A percentile compares a stretch with the other conserved stretches of the same genome.
phyloP scores from a whole-genome alignment of 2,113 vertebrate genomes.

The Chamaetylas fuelleborni region DNA sequence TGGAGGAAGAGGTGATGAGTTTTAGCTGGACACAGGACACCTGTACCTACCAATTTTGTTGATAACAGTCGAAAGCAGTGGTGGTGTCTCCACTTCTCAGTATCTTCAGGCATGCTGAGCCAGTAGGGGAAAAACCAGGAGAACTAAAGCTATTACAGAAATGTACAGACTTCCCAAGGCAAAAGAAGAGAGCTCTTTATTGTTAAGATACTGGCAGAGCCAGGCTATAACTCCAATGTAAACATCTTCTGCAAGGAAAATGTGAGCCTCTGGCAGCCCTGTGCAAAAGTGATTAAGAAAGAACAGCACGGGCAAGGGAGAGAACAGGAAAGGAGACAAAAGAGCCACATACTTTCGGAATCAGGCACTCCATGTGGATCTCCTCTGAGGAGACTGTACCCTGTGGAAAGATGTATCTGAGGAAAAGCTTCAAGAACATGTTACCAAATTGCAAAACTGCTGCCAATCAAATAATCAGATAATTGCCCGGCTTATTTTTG shows the following conservation, averaged over 20 bases:
- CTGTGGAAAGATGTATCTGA: background rate
- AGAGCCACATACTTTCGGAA: background rate
- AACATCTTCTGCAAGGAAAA: background rate
- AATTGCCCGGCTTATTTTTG: background rate
- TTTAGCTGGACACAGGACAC: background rate
- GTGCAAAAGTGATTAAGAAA: background rate
- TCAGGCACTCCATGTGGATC: background rate
- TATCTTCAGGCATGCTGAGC: background rate
- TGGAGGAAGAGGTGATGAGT: background rate
- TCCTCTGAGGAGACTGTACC: background rate
- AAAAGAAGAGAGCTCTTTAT: background rate
- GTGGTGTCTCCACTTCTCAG: background rate
- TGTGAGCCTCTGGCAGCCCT: background rate
- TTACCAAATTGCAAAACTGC: background rate
- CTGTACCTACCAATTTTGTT: background rate
- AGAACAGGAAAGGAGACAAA: background rate
- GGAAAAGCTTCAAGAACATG: background rate
- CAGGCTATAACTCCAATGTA: background rate
- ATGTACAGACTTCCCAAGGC: background rate
- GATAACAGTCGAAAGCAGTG: background rate
- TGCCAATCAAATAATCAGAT: background rate
- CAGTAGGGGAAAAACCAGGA: background rate
- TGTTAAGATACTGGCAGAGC: background rate
- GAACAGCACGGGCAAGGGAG: background rate
- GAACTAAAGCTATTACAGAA: background rate